Percentiles rank a stretch among this genome's conserved stretches.
Evolutionary conservation across 1,140 invertebrate species (phyloP).

Genomic region (Heliconius nattereri): DNA sequence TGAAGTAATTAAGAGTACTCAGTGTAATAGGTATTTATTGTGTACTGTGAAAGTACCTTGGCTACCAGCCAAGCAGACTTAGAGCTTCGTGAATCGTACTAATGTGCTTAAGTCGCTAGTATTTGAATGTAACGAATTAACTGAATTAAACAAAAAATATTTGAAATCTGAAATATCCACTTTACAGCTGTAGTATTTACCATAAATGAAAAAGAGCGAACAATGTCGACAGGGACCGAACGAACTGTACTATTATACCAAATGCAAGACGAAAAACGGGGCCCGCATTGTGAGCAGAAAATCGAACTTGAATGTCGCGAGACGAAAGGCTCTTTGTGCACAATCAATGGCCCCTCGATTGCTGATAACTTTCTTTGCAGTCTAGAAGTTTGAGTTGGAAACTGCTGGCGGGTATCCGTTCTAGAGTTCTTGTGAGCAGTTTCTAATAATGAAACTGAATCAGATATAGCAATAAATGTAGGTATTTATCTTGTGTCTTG

Average conservation of each 20-base stretch:
- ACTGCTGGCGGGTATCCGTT: slow-evolving; percentile 59
- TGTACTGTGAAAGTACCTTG: slow-evolving; percentile 68
- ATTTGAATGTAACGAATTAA: slow-evolving; percentile 55
- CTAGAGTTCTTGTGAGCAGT: slow-evolving; percentile 42
- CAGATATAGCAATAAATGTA: slow-evolving; percentile 37
- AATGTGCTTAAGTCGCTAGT: slow-evolving; percentile 67
- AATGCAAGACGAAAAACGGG: slow-evolving; percentile 75
- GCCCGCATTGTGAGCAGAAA: slow-evolving; percentile 72
- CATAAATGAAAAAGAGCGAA: slow-evolving; percentile 54
- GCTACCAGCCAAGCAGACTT: slow-evolving; percentile 64
- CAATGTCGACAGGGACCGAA: slow-evolving; percentile 60
- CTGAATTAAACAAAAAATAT: slow-evolving; percentile 32
- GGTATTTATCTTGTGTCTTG: slow-evolving; percentile 14
- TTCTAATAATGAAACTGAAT: slow-evolving; percentile 41
- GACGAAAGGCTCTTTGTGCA: slow-evolving; percentile 75
- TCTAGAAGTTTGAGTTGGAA: slow-evolving; percentile 68
- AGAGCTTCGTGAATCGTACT: slow-evolving; percentile 68
- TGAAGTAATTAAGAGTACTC: slow-evolving; percentile 75
- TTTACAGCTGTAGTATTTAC: slow-evolving; percentile 24
- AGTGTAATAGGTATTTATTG: slow-evolving; percentile 71
- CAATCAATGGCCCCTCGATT: slow-evolving; percentile 77
- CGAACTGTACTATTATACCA: slow-evolving; percentile 67
- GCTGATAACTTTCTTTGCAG: slow-evolving; percentile 78
- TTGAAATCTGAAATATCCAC: slow-evolving; percentile 13
- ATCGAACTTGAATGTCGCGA: slow-evolving; percentile 77